Conservation (phyloP, 2,888 invertebrate species). For the Melipona bicolor region DNA sequence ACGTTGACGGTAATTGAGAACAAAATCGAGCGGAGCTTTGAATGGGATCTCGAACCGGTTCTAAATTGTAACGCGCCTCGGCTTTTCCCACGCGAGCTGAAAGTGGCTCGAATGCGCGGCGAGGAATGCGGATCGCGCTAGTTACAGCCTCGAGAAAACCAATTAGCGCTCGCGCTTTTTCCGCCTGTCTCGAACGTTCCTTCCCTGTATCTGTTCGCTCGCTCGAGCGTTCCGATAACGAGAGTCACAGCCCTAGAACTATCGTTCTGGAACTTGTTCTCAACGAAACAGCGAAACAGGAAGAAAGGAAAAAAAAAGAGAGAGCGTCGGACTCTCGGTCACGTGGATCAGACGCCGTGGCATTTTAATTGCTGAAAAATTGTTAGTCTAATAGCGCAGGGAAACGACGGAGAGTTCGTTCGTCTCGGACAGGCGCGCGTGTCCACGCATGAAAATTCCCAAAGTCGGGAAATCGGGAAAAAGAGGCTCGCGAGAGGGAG, state of each 20-base stretch:
- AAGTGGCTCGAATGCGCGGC: constrained; percentile 9
- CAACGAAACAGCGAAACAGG: background rate
- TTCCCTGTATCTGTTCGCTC: background rate
- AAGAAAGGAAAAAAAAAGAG: background rate
- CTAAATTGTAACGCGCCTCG: constrained; percentile 33
- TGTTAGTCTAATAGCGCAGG: background rate
- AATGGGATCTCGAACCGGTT: constrained; percentile 38
- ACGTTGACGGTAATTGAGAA: background rate
- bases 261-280: background rate
- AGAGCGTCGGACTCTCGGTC: background rate
- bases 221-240: constrained; percentile 25
- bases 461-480: background rate
- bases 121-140: constrained; percentile 36
- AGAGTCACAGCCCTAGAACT: too few relatives aligned
- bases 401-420: background rate
- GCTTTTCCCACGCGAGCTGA: constrained; percentile 53
- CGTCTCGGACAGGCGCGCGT: too few relatives aligned
- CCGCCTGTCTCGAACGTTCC: constrained; percentile 17
- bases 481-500: background rate
- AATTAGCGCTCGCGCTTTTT: constrained; percentile 42
- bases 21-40: background rate
- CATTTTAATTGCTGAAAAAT: background rate
- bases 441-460: background rate
- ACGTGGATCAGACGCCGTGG: background rate
- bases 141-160: constrained; percentile 24